These are phyloP conservation scores for Tetheella fluctuosa DNA, from an alignment of 2,888 invertebrate genomes.

Conservation along the genomic window DNA sequence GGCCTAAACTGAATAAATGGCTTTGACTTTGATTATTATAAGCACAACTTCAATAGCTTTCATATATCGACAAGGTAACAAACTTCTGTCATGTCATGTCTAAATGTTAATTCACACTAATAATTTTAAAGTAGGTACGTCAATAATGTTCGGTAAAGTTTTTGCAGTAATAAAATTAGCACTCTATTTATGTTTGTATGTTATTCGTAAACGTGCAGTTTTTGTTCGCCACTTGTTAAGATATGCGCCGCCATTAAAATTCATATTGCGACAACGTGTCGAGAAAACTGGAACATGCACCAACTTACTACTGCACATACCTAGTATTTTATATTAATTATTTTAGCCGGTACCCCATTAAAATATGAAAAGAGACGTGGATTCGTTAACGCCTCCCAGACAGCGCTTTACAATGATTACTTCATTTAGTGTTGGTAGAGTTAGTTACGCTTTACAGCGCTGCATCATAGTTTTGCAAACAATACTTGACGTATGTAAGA, in stretches of 20 bases:
- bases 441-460: not conserved
- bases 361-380: not conserved
- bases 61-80: too few relatives aligned
- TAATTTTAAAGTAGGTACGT: too few relatives aligned
- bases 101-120: too few relatives aligned
- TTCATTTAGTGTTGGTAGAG: not conserved
- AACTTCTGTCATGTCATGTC: too few relatives aligned
- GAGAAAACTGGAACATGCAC: slow-evolving; percentile 3
- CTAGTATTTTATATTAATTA: slow-evolving; percentile 5
- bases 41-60: too few relatives aligned
- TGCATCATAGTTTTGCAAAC: not conserved
- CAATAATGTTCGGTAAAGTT: slow-evolving; percentile 13
- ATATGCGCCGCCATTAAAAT: slow-evolving; percentile 2
- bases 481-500: not conserved
- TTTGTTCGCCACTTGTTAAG: not conserved
- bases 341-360: not conserved
- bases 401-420: not conserved
- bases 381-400: too few relatives aligned
- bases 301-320: not conserved
- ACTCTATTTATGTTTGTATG: not conserved
- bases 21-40: too few relatives aligned
- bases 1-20: too few relatives aligned
- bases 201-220: not conserved
- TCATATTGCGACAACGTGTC: slow-evolving; percentile 2
- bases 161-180: slow-evolving; percentile 12